Evolutionary conservation across 2,797 vertebrate species (phyloP).

Genomic region (Pangasius djambal): DNA sequence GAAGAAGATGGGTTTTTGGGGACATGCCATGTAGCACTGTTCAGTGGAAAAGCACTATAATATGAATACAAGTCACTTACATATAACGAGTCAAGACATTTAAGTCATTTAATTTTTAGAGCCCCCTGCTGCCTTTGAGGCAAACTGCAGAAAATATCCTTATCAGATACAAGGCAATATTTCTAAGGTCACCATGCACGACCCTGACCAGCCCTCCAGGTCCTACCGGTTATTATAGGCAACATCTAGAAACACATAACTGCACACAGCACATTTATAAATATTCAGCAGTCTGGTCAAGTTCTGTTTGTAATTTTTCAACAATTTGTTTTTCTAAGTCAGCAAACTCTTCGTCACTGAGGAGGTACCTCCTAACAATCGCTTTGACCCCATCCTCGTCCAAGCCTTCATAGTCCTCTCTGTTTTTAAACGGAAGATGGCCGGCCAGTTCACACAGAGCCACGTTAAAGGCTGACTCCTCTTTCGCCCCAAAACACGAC

Average conservation of each 20-base stretch:
- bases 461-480: constrained; percentile 82
- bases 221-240: not conserved
- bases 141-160: not conserved
- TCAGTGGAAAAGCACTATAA: not conserved
- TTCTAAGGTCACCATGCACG: not conserved
- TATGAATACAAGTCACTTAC: no score
- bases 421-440: constrained; percentile 83
- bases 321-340: constrained; percentile 68
- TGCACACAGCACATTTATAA: not conserved
- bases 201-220: not conserved
- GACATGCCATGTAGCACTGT: not conserved
- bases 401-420: constrained; percentile 72
- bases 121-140: not conserved
- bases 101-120: not conserved
- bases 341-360: constrained; percentile 73
- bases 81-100: not conserved
- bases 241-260: not conserved
- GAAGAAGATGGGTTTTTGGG: not conserved
- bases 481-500: constrained; percentile 84
- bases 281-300: not conserved
- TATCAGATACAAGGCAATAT: not conserved
- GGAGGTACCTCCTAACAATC: constrained; percentile 74
- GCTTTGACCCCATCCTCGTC: constrained; percentile 77
- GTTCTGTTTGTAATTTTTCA: not conserved
- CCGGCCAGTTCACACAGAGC: constrained; percentile 94